Evolutionary conservation across 2,888 invertebrate genomes (phyloP).

Genomic region (Dyspetes luteomarginatus): DNA sequence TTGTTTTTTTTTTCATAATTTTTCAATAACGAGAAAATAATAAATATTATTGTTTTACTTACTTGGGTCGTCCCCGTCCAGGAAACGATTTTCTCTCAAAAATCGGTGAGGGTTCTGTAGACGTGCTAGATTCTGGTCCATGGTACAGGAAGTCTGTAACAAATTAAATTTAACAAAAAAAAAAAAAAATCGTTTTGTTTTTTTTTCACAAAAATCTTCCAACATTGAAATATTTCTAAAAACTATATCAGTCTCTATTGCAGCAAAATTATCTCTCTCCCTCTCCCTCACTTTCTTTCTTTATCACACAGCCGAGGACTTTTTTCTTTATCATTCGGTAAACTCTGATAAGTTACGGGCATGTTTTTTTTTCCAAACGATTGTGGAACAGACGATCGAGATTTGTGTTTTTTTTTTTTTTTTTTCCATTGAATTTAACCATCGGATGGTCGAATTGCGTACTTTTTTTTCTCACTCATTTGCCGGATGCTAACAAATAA

Average conservation of each 20-base stretch:
- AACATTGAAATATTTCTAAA: neutral
- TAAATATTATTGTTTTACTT: constrained; percentile 61
- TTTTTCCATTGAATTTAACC: constrained; percentile 33
- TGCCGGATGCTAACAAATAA: constrained; percentile 11
- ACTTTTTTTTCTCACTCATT: neutral
- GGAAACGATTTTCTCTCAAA: constrained; percentile 84
- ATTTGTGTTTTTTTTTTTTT: neutral
- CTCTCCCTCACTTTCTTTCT: too few relatives aligned
- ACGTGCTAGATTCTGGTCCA: constrained; percentile 84
- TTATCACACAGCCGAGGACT: neutral
- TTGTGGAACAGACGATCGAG: neutral
- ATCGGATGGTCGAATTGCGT: constrained; percentile 1
- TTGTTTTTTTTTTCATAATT: neutral
- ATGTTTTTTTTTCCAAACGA: neutral
- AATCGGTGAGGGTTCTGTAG: constrained; percentile 84
- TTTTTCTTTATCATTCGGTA: neutral
- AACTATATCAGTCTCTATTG: neutral
- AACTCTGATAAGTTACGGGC: too few relatives aligned
- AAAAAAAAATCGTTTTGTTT: constrained; percentile 11
- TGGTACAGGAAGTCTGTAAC: constrained; percentile 83
- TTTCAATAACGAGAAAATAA: constrained; percentile 3
- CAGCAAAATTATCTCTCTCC: neutral
- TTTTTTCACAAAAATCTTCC: neutral
- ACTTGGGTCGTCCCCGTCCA: constrained; percentile 83
- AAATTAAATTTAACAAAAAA: too few relatives aligned